Evolutionary conservation across 2,888 invertebrate genomes (phyloP).

Genomic region (Brachycybe producta): DNA sequence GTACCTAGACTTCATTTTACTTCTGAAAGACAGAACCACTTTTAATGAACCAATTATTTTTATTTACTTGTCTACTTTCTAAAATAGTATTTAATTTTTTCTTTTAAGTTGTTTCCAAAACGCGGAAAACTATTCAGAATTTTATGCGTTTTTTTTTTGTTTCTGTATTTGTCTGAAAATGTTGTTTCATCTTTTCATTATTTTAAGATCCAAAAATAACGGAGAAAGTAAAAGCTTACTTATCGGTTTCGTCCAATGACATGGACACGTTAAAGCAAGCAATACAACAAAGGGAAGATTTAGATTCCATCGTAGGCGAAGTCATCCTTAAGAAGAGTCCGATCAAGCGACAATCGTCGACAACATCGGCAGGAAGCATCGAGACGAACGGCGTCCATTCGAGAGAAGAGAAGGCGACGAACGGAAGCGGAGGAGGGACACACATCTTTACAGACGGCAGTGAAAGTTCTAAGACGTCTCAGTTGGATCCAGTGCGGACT

Average conservation of each 20-base stretch:
- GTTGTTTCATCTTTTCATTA: slow-evolving; percentile 17
- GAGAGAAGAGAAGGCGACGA: slow-evolving; percentile 6
- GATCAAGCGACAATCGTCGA: neutral
- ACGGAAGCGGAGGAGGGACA: slow-evolving; percentile 4
- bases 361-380: neutral
- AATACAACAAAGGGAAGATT: slow-evolving; percentile 25
- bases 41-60: too few species aligned
- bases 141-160: slow-evolving; percentile 6
- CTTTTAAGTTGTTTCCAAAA: too few species aligned
- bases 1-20: too few species aligned
- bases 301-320: slow-evolving; percentile 23
- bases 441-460: slow-evolving; percentile 11
- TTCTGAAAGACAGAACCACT: too few species aligned
- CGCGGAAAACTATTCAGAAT: too few species aligned
- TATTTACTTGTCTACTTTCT: too few species aligned
- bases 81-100: too few species aligned
- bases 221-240: slow-evolving; percentile 40
- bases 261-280: slow-evolving; percentile 28
- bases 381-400: slow-evolving; percentile 18
- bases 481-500: slow-evolving; percentile 12
- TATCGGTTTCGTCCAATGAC: slow-evolving; percentile 32
- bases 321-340: slow-evolving; percentile 20
- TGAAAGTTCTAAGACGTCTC: slow-evolving; percentile 6
- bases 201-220: slow-evolving; percentile 72
- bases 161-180: slow-evolving; percentile 7